Percentiles rank a stretch among this genome's conserved stretches.
phyloP scores from a whole-genome alignment of 1,140 invertebrate species.

The Drosophila burlai region DNA sequence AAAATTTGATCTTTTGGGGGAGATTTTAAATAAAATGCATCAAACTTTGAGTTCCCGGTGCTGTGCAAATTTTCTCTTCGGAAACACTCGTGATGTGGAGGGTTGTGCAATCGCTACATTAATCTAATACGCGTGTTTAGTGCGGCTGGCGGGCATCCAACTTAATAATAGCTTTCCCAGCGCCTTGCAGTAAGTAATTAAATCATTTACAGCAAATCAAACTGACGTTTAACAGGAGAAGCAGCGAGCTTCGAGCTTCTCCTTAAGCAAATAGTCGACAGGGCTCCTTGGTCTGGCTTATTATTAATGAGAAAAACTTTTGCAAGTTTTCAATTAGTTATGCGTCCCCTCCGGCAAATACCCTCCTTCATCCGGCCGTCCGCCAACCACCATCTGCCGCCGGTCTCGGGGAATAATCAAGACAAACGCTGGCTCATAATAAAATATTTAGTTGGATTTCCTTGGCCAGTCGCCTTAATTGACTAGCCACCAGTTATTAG shows the following conservation, averaged over 20 bases:
- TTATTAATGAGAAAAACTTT: conserved; percentile 80
- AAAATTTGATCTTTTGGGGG: no score
- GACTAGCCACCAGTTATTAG: conserved; percentile 65
- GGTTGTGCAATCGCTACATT: conserved; percentile 65
- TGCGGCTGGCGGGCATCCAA: conserved; percentile 48
- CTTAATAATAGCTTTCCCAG: conserved; percentile 68
- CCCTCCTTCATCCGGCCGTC: neutral
- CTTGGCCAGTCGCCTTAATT: conserved; percentile 54
- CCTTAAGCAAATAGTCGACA: conserved; percentile 39
- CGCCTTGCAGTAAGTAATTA: conserved; percentile 65
- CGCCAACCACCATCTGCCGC: neutral
- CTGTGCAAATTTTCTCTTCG: neutral
- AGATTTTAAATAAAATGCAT: no score
- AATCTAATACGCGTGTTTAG: conserved; percentile 72
- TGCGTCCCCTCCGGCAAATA: conserved; percentile 35
- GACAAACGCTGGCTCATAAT: conserved; percentile 68
- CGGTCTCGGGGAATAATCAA: conserved; percentile 62
- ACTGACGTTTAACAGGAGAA: conserved; percentile 9
- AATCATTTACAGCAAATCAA: conserved; percentile 75
- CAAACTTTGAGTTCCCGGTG: neutral
- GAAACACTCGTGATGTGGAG: neutral
- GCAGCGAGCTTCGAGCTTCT: neutral
- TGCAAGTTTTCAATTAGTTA: conserved; percentile 79
- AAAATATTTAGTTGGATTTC: conserved; percentile 70
- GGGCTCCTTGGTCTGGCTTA: conserved; percentile 51